A percentile compares a stretch with the other conserved stretches of the same genome.
phyloP scores from a whole-genome alignment of 2,113 vertebrate genomes.

The Hypanus sabinus region DNA sequence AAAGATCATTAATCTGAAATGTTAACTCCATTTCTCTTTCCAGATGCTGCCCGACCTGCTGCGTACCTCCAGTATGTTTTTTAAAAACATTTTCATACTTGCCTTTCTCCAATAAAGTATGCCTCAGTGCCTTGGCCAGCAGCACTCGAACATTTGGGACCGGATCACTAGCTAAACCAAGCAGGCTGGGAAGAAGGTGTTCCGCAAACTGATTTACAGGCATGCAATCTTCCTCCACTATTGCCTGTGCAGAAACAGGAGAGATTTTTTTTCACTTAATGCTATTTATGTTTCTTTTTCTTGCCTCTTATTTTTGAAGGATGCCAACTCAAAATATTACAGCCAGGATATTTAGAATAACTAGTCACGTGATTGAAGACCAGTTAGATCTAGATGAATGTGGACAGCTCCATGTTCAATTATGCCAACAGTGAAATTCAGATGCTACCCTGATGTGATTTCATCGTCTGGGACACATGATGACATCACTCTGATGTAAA shows the following conservation, averaged over 20 bases:
- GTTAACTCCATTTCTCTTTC: too few species aligned
- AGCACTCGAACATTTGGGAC: slow-evolving; percentile 75
- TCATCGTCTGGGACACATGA: too few species aligned
- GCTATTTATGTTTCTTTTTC: background rate
- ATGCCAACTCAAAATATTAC: background rate
- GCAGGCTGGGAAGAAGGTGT: slow-evolving; percentile 72
- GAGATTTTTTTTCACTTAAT: background rate
- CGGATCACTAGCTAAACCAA: slow-evolving; percentile 73
- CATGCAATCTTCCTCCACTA: slow-evolving; percentile 74
- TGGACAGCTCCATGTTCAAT: too few species aligned
- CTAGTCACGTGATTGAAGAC: too few species aligned
- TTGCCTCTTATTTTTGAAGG: background rate
- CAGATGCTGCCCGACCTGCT: too few species aligned
- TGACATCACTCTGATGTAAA: too few species aligned
- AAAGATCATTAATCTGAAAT: too few species aligned
- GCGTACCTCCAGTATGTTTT: too few species aligned
- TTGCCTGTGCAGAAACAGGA: slow-evolving; percentile 50
- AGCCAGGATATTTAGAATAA: too few species aligned
- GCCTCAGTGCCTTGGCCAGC: slow-evolving; percentile 74
- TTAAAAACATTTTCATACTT: background rate
- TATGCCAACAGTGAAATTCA: too few species aligned
- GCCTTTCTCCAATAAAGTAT: slow-evolving; percentile 79
- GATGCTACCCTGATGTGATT: too few species aligned
- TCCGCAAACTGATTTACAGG: slow-evolving; percentile 73
- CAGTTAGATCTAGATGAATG: too few species aligned